Evolutionary conservation across 1,140 invertebrate species (phyloP), one percentile per base, ranked within the genome.

Genomic region (Drosophila sp.): DNA sequence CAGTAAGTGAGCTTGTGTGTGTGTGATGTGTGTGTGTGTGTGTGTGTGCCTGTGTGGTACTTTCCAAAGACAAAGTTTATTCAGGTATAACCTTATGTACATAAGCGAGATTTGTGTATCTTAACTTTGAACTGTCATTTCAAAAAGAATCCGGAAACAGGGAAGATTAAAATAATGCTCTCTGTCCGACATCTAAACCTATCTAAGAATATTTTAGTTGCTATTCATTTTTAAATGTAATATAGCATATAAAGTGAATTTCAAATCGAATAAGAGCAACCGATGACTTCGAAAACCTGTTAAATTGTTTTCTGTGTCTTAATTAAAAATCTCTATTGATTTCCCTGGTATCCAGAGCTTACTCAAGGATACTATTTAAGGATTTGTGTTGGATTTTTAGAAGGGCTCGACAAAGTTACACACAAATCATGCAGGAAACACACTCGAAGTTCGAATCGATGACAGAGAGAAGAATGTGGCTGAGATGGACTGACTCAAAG

Each of bases 21-120:
- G n/a, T n/a, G n/a, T n/a, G n/a, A n/a, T n/a, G n/a, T n/a, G n/a
- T n/a, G 38, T 43, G 51, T 50, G 56, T 46, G 45, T 45, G 56
- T 54, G 40, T 48, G 67, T 61, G 59, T 70, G 56, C 14, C n/a
- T n/a, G n/a, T n/a, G n/a, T n/a, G n/a, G n/a, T n/a, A 54, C 32
- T 51, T 29, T 2, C 8, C 41, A 27, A 46, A 9, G 34, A 56
- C 16, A 41, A 71, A 50, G 50, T 54, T 65, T 21, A 34, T 7
- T 21, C 50, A 45, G 18, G 14, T 38, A 48, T 32, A 27, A 14
- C 40, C 36, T 46, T 48, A 51, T 66, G 70, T 71, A 46, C 41
- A 18, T 45, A 9, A 8, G 29, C 34, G 11, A 16, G 43, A 41
- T 16, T 9, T n/a, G 25, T 53, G 14, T 46, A 59, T 46, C 41